Evolutionary conservation across 2,797 vertebrate genomes (phyloP).

Genomic region (Characodon lateralis): DNA sequence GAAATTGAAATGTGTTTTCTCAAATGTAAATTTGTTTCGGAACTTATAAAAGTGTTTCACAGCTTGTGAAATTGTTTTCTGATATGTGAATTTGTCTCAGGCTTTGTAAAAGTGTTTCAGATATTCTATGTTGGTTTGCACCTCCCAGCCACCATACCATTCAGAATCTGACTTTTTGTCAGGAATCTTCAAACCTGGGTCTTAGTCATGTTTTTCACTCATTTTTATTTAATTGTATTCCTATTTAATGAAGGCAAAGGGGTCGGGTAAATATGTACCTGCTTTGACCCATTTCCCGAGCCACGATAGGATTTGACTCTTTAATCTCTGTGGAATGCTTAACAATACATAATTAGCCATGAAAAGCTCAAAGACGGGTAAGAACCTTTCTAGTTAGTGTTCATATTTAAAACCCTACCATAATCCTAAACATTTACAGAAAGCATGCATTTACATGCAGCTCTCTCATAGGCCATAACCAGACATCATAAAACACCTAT

Average conservation of each 20-base stretch:
- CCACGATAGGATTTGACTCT: slow-evolving; percentile 11
- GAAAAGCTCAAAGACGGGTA: not conserved
- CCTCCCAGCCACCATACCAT: too few relatives aligned
- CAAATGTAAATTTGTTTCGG: too few relatives aligned
- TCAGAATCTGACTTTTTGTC: not conserved
- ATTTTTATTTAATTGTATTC: not conserved
- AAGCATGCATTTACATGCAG: slow-evolving; percentile 2
- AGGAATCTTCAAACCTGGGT: not conserved
- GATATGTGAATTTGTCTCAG: too few relatives aligned
- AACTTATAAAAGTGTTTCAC: too few relatives aligned
- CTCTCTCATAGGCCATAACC: slow-evolving; percentile 5
- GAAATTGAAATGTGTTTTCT: too few relatives aligned
- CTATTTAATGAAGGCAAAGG: slow-evolving; percentile 12
- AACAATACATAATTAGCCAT: slow-evolving; percentile 8
- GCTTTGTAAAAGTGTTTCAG: too few relatives aligned
- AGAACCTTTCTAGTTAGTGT: slow-evolving; percentile 1
- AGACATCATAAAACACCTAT: slow-evolving; percentile 8
- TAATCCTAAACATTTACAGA: slow-evolving; percentile 3
- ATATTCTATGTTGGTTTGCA: too few relatives aligned
- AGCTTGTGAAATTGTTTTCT: too few relatives aligned
- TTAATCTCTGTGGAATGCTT: slow-evolving; percentile 12
- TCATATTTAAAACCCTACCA: not conserved
- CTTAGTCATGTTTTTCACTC: not conserved
- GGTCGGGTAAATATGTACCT: not conserved
- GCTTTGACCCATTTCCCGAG: slow-evolving; percentile 3